Percentiles rank a stretch among this genome's conserved stretches.
phyloP scores from a whole-genome alignment of 2,113 vertebrate species.

The Ailurus styani region DNA sequence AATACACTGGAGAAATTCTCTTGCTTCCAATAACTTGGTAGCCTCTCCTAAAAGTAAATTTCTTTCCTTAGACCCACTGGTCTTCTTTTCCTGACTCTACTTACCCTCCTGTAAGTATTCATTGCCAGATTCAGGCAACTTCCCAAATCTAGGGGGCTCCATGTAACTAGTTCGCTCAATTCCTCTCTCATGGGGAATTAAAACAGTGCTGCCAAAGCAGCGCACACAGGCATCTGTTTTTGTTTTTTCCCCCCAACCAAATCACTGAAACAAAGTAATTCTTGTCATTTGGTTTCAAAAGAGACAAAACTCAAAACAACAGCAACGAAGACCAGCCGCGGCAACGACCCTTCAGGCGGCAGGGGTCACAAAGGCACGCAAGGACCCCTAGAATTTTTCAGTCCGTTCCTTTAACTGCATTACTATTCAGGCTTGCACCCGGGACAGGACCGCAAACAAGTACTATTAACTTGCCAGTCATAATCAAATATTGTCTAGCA shows the following conservation, averaged over 20 bases:
- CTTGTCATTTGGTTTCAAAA: background rate
- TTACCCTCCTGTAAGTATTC: background rate
- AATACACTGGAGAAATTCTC: background rate
- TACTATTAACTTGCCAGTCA: background rate
- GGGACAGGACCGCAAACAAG: background rate
- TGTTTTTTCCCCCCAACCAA: background rate
- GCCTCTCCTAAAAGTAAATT: background rate
- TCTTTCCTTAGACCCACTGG: background rate
- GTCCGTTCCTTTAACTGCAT: background rate
- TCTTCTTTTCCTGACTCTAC: background rate
- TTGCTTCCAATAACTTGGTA: background rate
- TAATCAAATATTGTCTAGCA: background rate
- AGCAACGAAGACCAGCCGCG: background rate
- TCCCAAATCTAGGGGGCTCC: background rate
- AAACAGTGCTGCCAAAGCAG: background rate
- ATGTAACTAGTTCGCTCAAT: rapidly evolving
- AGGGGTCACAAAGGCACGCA: background rate
- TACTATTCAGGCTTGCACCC: background rate
- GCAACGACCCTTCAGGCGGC: background rate
- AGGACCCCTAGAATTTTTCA: background rate
- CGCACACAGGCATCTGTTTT: background rate
- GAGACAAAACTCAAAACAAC: background rate
- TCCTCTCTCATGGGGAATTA: background rate
- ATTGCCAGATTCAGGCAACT: background rate
- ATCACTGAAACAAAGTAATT: background rate